Evolutionary conservation across 2,113 vertebrate genomes (phyloP).

Genomic region (Gnathonemus echidnorhynchus): DNA sequence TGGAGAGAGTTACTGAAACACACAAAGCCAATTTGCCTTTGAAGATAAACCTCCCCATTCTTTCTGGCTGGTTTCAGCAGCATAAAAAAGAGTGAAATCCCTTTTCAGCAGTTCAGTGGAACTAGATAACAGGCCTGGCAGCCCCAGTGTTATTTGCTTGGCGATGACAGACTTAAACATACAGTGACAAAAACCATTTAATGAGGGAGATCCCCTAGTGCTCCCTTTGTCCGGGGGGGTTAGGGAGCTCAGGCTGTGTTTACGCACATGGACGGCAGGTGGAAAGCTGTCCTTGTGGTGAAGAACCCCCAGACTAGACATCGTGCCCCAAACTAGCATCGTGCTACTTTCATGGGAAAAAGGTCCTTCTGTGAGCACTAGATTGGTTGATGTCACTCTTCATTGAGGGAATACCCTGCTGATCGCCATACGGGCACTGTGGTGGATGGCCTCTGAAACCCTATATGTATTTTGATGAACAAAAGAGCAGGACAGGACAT

Average conservation of each 20-base stretch:
- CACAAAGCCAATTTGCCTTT: constrained; percentile 6
- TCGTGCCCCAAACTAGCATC: too few relatives aligned
- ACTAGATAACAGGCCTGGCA: constrained; percentile 1
- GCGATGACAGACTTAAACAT: constrained; percentile 9
- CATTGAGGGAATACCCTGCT: neutral
- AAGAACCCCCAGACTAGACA: neutral
- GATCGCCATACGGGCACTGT: neutral
- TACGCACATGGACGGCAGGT: neutral
- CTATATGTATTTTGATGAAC: neutral
- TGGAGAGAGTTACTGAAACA: neutral
- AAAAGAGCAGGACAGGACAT: neutral
- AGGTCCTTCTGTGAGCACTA: neutral
- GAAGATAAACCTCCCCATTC: constrained; percentile 9
- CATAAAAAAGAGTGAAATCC: neutral
- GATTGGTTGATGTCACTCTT: neutral
- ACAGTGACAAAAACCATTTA: constrained; percentile 8
- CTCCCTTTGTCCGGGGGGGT: neutral
- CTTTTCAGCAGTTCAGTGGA: neutral
- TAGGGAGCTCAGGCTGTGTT: neutral
- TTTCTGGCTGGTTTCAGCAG: neutral
- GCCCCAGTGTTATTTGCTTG: neutral
- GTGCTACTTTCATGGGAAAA: neutral
- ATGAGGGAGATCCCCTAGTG: neutral
- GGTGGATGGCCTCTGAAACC: neutral
- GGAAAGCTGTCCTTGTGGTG: neutral